These are phyloP conservation scores for Brenthis ino DNA, from an alignment of 2,888 invertebrate species.

Conservation along the genomic window DNA sequence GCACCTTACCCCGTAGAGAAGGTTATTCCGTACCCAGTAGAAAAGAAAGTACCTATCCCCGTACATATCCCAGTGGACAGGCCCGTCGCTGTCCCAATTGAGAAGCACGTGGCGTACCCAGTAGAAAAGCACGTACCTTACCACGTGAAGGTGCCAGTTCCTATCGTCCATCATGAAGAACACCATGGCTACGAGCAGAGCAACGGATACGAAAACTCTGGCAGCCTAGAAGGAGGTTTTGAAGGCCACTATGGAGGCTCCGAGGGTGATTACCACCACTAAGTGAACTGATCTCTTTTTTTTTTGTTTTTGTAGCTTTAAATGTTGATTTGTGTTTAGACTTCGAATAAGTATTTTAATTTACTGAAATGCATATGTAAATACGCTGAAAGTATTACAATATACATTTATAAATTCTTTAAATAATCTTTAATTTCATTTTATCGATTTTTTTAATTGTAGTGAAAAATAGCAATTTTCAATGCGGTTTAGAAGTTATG, in stretches of 20 bases:
- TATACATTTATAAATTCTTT: constrained; percentile 45
- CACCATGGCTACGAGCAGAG: constrained; percentile 54
- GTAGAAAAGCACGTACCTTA: constrained; percentile 87
- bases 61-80: constrained; percentile 84
- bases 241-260: constrained; percentile 45
- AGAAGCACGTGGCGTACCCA: constrained; percentile 86
- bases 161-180: constrained; percentile 76
- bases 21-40: constrained; percentile 85
- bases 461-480: background rate
- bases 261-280: constrained; percentile 53
- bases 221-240: constrained; percentile 40
- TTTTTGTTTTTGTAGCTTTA: constrained; percentile 68
- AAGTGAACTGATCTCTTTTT: constrained; percentile 76
- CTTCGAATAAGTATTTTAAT: constrained; percentile 59
- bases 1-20: constrained; percentile 87
- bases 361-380: constrained; percentile 63
- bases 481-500: background rate
- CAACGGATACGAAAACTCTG: constrained; percentile 37
- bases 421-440: constrained; percentile 15
- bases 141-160: constrained; percentile 86
- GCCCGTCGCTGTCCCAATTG: constrained; percentile 84
- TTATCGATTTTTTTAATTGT: background rate
- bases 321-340: constrained; percentile 77
- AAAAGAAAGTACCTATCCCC: constrained; percentile 85
- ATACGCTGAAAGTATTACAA: constrained; percentile 76